phyloP scores from a whole-genome alignment of 2,888 invertebrate genomes.

The Cylloceria caligata region DNA sequence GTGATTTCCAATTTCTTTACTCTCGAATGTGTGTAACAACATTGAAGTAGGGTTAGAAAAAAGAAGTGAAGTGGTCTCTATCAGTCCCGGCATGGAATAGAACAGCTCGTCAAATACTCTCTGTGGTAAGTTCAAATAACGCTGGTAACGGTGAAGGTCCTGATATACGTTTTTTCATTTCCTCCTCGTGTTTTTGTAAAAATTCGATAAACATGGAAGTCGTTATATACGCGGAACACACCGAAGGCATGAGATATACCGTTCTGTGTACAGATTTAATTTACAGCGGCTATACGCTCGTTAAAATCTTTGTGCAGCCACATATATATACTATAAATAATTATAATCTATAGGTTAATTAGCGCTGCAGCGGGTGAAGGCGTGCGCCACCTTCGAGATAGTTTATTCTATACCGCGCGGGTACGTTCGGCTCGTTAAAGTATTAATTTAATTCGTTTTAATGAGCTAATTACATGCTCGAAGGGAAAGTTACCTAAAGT shows the following conservation, averaged over 20 bases:
- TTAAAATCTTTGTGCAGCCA: slow-evolving; percentile 46
- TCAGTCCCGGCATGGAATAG: slow-evolving; percentile 16
- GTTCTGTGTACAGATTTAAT: slow-evolving; percentile 35
- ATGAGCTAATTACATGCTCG: slow-evolving; percentile 55
- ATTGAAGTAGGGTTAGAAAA: not conserved
- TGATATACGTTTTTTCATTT: no score
- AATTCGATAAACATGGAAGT: no score
- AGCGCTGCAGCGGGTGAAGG: slow-evolving; percentile 22
- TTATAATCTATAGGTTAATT: slow-evolving; percentile 53
- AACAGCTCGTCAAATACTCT: not conserved
- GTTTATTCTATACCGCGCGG: slow-evolving; percentile 17
- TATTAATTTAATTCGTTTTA: slow-evolving; percentile 48
- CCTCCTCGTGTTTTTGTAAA: no score
- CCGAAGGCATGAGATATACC: no score
- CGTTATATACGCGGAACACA: no score
- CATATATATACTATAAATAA: slow-evolving; percentile 39
- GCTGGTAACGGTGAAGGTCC: no score
- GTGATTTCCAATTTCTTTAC: not conserved
- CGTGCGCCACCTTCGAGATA: slow-evolving; percentile 38
- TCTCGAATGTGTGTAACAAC: slow-evolving; percentile 4
- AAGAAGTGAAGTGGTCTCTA: not conserved
- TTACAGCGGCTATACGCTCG: slow-evolving; percentile 42
- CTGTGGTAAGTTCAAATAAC: not conserved
- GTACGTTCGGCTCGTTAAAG: slow-evolving; percentile 32
- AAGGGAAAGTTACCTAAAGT: slow-evolving; percentile 20